Percentiles rank a stretch among this genome's conserved stretches.
These are phyloP conservation scores for Anhinga rufa DNA, from an alignment of 2,113 vertebrate genomes.

Conservation along the genomic window DNA sequence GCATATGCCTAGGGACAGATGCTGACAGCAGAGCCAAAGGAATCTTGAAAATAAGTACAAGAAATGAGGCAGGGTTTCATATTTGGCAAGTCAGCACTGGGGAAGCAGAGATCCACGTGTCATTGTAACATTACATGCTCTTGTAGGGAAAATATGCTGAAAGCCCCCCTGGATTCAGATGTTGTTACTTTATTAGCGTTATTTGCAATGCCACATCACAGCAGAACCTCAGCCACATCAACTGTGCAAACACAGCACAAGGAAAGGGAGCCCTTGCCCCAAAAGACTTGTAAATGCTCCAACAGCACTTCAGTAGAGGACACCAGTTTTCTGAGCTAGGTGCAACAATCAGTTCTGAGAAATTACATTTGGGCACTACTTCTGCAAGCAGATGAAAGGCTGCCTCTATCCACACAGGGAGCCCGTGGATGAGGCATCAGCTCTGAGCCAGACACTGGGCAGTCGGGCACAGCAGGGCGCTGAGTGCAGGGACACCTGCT, in stretches of 20 bases:
- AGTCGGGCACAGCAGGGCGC: no score
- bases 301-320: background rate
- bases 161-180: background rate
- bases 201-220: background rate
- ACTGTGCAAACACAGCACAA: background rate
- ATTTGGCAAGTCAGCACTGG: background rate
- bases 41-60: background rate
- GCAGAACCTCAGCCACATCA: background rate
- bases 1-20: background rate
- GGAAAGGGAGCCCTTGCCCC: background rate
- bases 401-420: background rate
- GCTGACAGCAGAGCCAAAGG: background rate
- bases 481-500: background rate
- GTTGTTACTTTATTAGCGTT: background rate
- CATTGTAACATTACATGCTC: background rate
- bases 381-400: background rate
- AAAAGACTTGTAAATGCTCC: background rate
- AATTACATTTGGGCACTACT: background rate
- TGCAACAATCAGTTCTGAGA: background rate
- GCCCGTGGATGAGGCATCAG: background rate
- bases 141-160: background rate
- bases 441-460: accelerated
- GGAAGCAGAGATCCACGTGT: background rate
- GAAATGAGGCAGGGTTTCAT: background rate
- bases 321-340: background rate